These are phyloP conservation scores for Leptobrachium leishanense DNA, from an alignment of 2,113 vertebrate genomes.

Conservation along the genomic window DNA sequence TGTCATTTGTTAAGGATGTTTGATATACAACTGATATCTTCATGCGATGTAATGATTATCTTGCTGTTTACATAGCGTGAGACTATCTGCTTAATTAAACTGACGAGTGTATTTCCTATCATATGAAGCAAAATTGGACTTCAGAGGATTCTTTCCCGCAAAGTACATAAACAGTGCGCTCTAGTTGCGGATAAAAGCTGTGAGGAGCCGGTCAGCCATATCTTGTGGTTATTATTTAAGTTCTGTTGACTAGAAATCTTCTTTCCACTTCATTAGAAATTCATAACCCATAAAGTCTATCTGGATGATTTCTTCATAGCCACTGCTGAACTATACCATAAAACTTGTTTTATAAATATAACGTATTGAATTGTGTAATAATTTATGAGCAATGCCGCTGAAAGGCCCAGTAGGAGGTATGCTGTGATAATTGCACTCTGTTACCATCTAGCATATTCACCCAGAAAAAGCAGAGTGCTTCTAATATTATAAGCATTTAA, in stretches of 20 bases:
- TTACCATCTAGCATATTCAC: too few relatives aligned
- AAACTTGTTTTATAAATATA: too few relatives aligned
- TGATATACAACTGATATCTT: constrained; percentile 9
- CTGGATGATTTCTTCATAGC: too few relatives aligned
- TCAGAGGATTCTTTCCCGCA: constrained; percentile 5
- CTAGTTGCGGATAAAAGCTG: not conserved
- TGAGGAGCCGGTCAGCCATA: not conserved
- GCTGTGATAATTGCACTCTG: too few relatives aligned
- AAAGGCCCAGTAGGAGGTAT: too few relatives aligned
- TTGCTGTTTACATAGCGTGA: constrained; percentile 18
- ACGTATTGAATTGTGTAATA: too few relatives aligned
- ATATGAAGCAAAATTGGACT: constrained; percentile 9
- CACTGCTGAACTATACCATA: too few relatives aligned
- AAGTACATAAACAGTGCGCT: constrained; percentile 32
- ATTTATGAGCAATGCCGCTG: too few relatives aligned
- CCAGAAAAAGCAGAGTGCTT: too few relatives aligned
- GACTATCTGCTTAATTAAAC: constrained; percentile 24
- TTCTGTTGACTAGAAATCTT: constrained; percentile 6
- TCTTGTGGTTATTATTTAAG: not conserved
- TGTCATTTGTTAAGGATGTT: constrained; percentile 26
- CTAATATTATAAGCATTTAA: too few relatives aligned
- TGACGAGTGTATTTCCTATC: constrained; percentile 19
- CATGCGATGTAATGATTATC: constrained; percentile 11
- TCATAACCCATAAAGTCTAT: too few relatives aligned
- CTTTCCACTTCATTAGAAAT: not conserved